Evolutionary conservation across 2,113 vertebrate species (phyloP), one percentile per base, ranked within the genome.

Genomic region (Smithornis capensis): DNA sequence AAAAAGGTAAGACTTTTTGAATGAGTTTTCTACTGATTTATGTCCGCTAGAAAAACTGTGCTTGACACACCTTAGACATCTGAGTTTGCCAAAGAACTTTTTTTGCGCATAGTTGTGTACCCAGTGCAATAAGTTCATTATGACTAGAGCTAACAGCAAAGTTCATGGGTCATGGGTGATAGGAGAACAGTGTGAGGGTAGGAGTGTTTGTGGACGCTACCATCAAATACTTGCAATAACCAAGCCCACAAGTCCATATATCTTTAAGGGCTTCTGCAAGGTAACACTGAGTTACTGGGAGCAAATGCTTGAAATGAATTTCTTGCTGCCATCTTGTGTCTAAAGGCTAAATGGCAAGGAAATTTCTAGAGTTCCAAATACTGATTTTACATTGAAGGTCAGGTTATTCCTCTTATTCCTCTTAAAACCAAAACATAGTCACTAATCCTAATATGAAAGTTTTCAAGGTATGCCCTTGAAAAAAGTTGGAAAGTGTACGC

Each of bases 281-380:
- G 57, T 92, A 87, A 44, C 0, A 7, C 55, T n/a, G 55, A 57
- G 50, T 89, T 92, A 57, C 68, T 33, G 62, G 37, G 45, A 95
- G 35, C n/a, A 80, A 83, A 76, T 35, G 33, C 53, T 78, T 71
- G 94, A 96, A 95, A 89, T 93, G 93, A 96, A 96, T 97, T 96
- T 96, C 91, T 92, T 97, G 95, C 96, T 97, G 97, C 97, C 96
- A 95, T 91, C 97, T 97, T 94, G 95, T 96, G 97, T 95, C 95
- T 94, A 87, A 95, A 95, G 90, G 47, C 57, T 95, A 97, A 97
- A 93, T 14, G 74, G 44, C 91, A 97, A 94, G 91, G 95, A 96
- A 94, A 91, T 96, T 92, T 95, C 93, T 96, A 82, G 91, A 92
- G 93, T 62, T 93, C 12, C 27, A 23, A 76, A 56, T 19, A n/a